A percentile compares a stretch with the other conserved stretches of the same genome.
Evolutionary conservation across 2,797 vertebrate species (phyloP).

Genomic region (Chrosomus eos): DNA sequence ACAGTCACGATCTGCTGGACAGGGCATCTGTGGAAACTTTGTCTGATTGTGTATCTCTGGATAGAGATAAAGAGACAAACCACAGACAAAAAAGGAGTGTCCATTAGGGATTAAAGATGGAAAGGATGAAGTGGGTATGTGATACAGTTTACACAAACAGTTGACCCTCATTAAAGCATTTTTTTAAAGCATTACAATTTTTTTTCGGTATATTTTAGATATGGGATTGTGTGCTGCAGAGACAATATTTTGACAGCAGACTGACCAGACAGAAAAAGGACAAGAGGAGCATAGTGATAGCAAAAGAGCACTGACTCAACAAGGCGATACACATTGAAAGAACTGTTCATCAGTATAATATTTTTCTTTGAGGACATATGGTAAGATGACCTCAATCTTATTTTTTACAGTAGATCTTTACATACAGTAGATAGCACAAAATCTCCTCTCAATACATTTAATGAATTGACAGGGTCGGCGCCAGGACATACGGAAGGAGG

Average conservation of each 20-base stretch:
- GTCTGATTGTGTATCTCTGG: neutral
- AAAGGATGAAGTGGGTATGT: constrained; percentile 5
- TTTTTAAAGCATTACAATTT: too few relatives aligned
- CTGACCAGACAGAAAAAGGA: neutral
- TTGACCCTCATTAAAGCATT: neutral
- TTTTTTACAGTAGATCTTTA: neutral
- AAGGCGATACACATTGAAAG: constrained; percentile 52
- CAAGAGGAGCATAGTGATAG: constrained; percentile 16
- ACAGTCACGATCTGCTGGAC: neutral
- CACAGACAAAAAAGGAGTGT: neutral
- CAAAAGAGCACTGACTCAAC: constrained; percentile 49
- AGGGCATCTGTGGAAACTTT: constrained; percentile 5
- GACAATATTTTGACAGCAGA: neutral
- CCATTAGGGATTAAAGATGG: neutral
- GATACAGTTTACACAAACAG: neutral
- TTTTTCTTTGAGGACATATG: neutral
- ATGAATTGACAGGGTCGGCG: too few relatives aligned
- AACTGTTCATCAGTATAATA: neutral
- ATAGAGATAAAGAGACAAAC: neutral
- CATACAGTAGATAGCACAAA: too few relatives aligned
- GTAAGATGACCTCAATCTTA: neutral
- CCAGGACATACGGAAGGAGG: too few relatives aligned
- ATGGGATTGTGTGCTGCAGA: neutral
- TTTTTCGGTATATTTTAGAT: neutral
- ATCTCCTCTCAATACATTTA: neutral